Base-by-base conservation (phyloP, 23 tunicate genomes). In the Trididemnum nubilum region DNA sequence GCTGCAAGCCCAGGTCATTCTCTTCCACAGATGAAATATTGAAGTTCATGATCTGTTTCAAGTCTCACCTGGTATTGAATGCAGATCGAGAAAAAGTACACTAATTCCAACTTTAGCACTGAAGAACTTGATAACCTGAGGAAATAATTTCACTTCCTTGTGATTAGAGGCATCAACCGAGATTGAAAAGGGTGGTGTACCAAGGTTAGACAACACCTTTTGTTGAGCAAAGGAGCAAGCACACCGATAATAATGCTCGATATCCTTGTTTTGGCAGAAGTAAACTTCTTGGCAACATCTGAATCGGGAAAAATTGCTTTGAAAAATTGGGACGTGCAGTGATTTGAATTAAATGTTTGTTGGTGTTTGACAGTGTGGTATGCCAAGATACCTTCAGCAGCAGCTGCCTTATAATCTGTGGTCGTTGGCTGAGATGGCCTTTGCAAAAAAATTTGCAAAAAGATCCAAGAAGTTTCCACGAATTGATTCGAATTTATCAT, bases 391-490 rank as follows among this genome's bases (percentile, higher is more conserved):
- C 84, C 29, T 57, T 64, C 84, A 80, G 73, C 84, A 80, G 84
- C 84, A 80, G 84, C 84, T 80, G 84, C 76, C 84, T 80, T 80
- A 38, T 57, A 77, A 33, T 73, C 79, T n/a, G n/a, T n/a, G n/a
- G n/a, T n/a, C n/a, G n/a, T n/a, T n/a, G n/a, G n/a, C n/a, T n/a
- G n/a, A n/a, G 38, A 28, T 73, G 79, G 79, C 40, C 79, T 26
- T 73, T 73, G 79, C 60, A 12, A 5, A 19, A 24, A 60, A 73
- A n/a, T n/a, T n/a, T n/a, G n/a, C 40, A 19, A 60, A 21, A 59
- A 37, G 38, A 60, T 40, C 28, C 38, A 73, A 73, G 40, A 37
- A 37, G 2, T 73, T 24, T 73, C 40, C 79, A 73, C 40, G 36
- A 60, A 73, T 33, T 73, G 79, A 33, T 25, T 73, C 26, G 79